Evolutionary conservation across 2,888 invertebrate species (phyloP), one percentile per base, ranked within the genome.

Genomic region (Callyntrura sp.): DNA sequence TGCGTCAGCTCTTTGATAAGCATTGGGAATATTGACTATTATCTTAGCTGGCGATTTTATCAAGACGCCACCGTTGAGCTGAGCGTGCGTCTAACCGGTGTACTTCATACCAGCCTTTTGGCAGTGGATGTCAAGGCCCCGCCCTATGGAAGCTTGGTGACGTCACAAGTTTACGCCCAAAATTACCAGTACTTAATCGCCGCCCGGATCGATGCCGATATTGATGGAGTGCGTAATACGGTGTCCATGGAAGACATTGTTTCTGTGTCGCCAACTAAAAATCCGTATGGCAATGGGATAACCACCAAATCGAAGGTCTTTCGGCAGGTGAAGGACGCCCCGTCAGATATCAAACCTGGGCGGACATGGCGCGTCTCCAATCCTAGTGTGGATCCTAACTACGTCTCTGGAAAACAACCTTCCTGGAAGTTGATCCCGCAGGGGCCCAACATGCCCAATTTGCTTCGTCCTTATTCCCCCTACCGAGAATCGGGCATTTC

Each of bases 11-110:
- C 43, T 14, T 57, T 89, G 17, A 70, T 68, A 5, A 57, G 60
- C 2, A 45, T 91, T 12, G 91, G 79, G 0, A 83, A 87, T 55
- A 55, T 45, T 9, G 73, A 90, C 4, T 92, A 91, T 78, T 55
- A 62, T 8, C 60, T 92, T 3, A 83, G 82, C n/a, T 92, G 90
- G 90, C 25, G 79, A n/a, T 92, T 91, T 17, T 91, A 92, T 43
- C 90, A 91, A 57, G 92, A 92, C 51, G 92, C 85, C 17, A 86
- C 89, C 6, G 87, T 92, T n/a, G 73, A 90, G 17, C 45, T 88
- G 1, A 20, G 68, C 12, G 57, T 91, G 1, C 57, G 86, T 43
- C 6, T 90, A 4, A 86, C 88, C 6, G 92, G 92, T 1, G 35
- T 82, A 25, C 35, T 91, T 8, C 86, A 51, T 14, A 88, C 85